Conservation (phyloP, 1,140 invertebrate species). For the Drosophila nasuta region DNA sequence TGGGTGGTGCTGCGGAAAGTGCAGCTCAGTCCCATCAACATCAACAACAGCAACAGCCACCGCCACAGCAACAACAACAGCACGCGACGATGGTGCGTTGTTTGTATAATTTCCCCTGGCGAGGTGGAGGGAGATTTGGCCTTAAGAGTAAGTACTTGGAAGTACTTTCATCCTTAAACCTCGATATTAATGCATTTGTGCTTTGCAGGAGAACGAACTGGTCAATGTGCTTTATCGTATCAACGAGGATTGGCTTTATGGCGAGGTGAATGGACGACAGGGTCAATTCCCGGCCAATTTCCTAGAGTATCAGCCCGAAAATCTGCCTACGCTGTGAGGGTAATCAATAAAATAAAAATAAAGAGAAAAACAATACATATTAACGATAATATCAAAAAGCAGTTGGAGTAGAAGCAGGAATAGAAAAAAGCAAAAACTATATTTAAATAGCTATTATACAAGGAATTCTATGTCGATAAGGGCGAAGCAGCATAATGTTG, state of each 20-base stretch:
- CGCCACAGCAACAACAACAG: constrained; percentile 32
- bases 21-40: constrained; percentile 61
- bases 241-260: constrained; percentile 93
- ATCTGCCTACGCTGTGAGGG: constrained; percentile 75
- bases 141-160: constrained; percentile 85
- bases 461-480: constrained; percentile 48
- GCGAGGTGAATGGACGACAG: constrained; percentile 88
- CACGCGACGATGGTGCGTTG: constrained; percentile 84
- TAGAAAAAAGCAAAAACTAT: constrained; percentile 29
- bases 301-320: constrained; percentile 87
- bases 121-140: constrained; percentile 87
- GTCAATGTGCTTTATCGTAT: constrained; percentile 90
- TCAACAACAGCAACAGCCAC: constrained; percentile 54
- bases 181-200: background rate
- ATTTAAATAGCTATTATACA: constrained; percentile 43
- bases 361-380: constrained; percentile 23
- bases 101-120: constrained; percentile 87
- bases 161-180: background rate
- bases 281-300: constrained; percentile 94
- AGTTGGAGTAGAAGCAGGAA: constrained; percentile 4
- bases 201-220: constrained; percentile 86
- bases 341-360: constrained; percentile 3
- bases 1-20: constrained; percentile 66
- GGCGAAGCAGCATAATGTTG: constrained; percentile 43
- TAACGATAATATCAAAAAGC: constrained; percentile 2